Evolutionary conservation across 2,797 vertebrate genomes (phyloP).

Genomic region (Eleutherodactylus coqui): DNA sequence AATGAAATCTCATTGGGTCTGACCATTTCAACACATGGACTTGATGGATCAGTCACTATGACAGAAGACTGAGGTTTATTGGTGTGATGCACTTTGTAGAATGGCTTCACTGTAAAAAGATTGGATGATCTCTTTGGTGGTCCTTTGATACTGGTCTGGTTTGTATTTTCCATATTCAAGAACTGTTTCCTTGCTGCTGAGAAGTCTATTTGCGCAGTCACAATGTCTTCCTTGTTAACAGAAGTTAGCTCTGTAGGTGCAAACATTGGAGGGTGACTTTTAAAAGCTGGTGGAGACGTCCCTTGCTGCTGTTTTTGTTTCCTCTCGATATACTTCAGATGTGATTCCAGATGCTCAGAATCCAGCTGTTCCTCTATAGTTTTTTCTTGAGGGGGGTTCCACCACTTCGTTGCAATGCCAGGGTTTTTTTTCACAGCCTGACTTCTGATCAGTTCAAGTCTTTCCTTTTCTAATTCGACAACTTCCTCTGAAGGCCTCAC

Average conservation of each 20-base stretch:
- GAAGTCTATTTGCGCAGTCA: slow-evolving; percentile 94
- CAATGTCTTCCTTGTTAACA: slow-evolving; percentile 84
- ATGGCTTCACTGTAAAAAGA: slow-evolving; percentile 91
- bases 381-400: slow-evolving; percentile 96
- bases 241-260: slow-evolving; percentile 66
- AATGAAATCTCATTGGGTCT: slow-evolving; percentile 63
- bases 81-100: slow-evolving; percentile 76
- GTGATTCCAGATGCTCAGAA: slow-evolving; percentile 90
- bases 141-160: slow-evolving; percentile 66
- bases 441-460: slow-evolving; percentile 90
- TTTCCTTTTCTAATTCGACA: slow-evolving; percentile 93
- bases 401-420: slow-evolving; percentile 91
- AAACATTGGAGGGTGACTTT: slow-evolving; percentile 63
- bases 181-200: slow-evolving; percentile 91
- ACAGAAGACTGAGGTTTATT: slow-evolving; percentile 71
- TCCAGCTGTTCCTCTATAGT: slow-evolving; percentile 89
- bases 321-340: slow-evolving; percentile 91
- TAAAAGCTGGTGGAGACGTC: slow-evolving; percentile 61
- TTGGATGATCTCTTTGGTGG: slow-evolving; percentile 81
- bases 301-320: slow-evolving; percentile 83
- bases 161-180: slow-evolving; percentile 82
- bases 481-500: slow-evolving; percentile 90
- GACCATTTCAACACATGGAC: slow-evolving; percentile 45
- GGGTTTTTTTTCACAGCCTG: slow-evolving; percentile 98
- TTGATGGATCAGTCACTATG: slow-evolving; percentile 65